Evolutionary conservation across 2,888 invertebrate genomes (phyloP), one percentile per base, ranked within the genome.

Genomic region (Hetaerina titia): DNA sequence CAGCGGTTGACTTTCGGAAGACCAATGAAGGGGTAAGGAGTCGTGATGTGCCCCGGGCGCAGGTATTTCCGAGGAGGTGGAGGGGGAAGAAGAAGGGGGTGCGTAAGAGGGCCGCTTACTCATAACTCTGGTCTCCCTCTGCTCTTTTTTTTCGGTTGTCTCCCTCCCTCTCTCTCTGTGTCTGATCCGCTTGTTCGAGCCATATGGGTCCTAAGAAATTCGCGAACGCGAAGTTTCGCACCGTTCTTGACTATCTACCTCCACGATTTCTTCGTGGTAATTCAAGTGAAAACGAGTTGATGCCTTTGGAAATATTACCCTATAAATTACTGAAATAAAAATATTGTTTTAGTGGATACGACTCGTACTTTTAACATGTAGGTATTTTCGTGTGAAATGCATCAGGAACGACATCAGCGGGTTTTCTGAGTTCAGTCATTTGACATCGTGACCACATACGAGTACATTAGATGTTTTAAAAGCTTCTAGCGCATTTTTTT

Each of bases 1-100:
- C 6, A 31, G 25, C 81, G 81, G 81, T 81, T 81, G 81, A 81
- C 81, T 81, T 81, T 81, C 81, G 81, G 81, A 81, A 81, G 81
- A 81, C 81, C 81, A 81, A 81, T 81, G 81, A 81, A 31, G 31
- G 81, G 31, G 81, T 25, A 31, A 22, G 81, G 81, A 81, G 81
- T 81, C 81, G 81, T 81, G 81, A 81, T 81, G 11, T 15, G 81
- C 81, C 81, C 81, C 31, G 81, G 81, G 81, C 81, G 81, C 7
- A 81, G 81, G 81, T 81, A 81, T 81, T 81, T 81, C 81, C 81
- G 11, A 31, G 11, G 81, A 31, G n/a, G 22, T 2, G 69, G 69
- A 19, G 22, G n/a, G 64, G 64, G 64, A 15, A 64, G 69, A 5
- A 6, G n/a, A 19, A 19, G 64, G 64, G 19, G 69, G 69, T 69